Evolutionary conservation across 2,888 invertebrate genomes (phyloP), one percentile per base, ranked within the genome.

Genomic region (Deilephila porcellus): DNA sequence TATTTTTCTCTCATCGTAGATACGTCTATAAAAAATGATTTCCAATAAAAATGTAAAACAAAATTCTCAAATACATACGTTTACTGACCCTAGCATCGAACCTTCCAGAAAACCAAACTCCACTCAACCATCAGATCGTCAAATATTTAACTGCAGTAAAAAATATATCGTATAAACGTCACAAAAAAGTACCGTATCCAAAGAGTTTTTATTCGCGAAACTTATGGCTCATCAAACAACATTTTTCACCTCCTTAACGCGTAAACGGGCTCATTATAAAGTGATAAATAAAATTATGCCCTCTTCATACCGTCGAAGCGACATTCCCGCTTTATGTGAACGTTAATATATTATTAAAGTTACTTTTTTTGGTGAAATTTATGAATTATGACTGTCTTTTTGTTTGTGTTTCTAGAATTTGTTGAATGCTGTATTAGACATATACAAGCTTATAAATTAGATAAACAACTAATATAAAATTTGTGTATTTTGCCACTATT

Each of bases 191-290:
- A 67, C 67, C 34, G 72, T 67, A 52, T 67, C 72, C 11, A 73
- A 73, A 73, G 34, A 45, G 64, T 56, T 67, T 34, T 64, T 72
- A 64, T 72, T 34, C 67, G 67, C 37, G 37, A 25, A 59, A 53
- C 56, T 60, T 71, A 73, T 71, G 73, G 63, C 63, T 73, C 63
- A 73, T 73, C 73, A 73, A 59, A 73, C 63, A 56, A 60, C 53
- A 53, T 60, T 73, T 71, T 34, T 80, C 76, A 75, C 71, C 76
- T 77, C 80, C 83, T 82, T 84, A 82, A 83, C 78, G 79, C 88
- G 89, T 90, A 89, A 92, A 91, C 89, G 86, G 82, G 88, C 92
- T 93, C 93, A 94, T 94, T 92, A 93, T 90, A 94, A 91, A 90
- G 85, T 87, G 83, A 93, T 94, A 94, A 94, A 93, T 93, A 92